phyloP scores from a whole-genome alignment of 30 jellyfish, hydroid and myxozoan genomes.

The Chironex yamaguchii region DNA sequence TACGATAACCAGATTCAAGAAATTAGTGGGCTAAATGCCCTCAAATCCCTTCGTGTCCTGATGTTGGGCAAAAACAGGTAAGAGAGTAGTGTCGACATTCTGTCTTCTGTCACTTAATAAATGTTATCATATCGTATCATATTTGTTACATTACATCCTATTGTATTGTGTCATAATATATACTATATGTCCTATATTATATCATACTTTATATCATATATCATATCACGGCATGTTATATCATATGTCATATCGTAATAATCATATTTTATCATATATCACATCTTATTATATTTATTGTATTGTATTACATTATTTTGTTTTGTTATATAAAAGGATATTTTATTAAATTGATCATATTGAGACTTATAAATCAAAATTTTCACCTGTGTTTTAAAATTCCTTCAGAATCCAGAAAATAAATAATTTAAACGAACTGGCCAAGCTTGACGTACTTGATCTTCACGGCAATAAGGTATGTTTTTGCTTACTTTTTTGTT shows the following conservation, averaged over 20 bases:
- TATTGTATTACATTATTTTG: neutral
- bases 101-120: no score
- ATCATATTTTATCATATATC: neutral
- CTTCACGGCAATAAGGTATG: conserved; percentile 95
- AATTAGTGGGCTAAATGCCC: conserved; percentile 71
- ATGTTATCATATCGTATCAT: no score
- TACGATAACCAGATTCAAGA: conserved; percentile 89
- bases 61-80: conserved; percentile 93
- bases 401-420: conserved; percentile 78
- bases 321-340: no score
- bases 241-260: neutral
- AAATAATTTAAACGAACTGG: conserved; percentile 70
- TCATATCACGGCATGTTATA: no score
- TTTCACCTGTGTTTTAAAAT: no score
- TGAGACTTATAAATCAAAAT: no score
- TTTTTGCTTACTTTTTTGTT: neutral
- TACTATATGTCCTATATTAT: no score
- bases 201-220: no score
- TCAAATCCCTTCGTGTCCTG: conserved; percentile 78
- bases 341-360: no score
- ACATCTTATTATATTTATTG: neutral
- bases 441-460: conserved; percentile 85
- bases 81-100: neutral
- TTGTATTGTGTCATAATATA: no score
- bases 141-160: no score